Evolutionary conservation across 2,888 invertebrate species (phyloP), one percentile per base, ranked within the genome.

Genomic region (Coecobrya sp.): DNA sequence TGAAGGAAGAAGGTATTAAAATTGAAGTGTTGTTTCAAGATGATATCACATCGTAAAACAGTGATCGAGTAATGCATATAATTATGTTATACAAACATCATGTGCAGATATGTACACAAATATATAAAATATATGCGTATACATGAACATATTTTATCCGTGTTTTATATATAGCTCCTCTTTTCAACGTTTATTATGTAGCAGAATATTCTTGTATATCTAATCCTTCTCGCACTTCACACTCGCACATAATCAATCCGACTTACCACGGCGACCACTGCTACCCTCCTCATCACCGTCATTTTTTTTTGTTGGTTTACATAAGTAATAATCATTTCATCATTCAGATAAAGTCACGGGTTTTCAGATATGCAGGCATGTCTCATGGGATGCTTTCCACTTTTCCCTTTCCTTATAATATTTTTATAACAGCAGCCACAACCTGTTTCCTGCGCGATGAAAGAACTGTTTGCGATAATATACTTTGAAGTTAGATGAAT

Each of bases 281-380:
- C 85, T 65, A n/a, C n/a, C 13, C 30, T 65, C 73, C 49, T 91
- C 90, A 79, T 76, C 79, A 86, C 45, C 79, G 30, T 52, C 42
- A 70, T 8, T 42, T 62, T 79, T 36, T 42, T 68, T 91, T 76
- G 59, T 84, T 76, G 86, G 76, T 91, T 91, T 91, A 79, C 85
- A 79, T 68, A 91, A 86, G 79, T 91, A 86, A 79, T 85, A 90
- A 73, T 62, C 90, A 76, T 85, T 85, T 90, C 49, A 90, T 90
- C 76, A 90, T 85, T 73, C 30, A 19, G 85, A 85, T 84, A 85
- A 85, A 82, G 68, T 87, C 45, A 79, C 45, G 87, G 87, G 16
- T 87, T 87, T 16, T 25, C 7, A 55, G 1, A 55, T 11, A 65
- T 25, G 16, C 16, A 68, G 30, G 45, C 22, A 76, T 76, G 36